Evolutionary conservation across 1,140 invertebrate species (phyloP), one percentile per base, ranked within the genome.

Genomic region (Drosophila setifemur): DNA sequence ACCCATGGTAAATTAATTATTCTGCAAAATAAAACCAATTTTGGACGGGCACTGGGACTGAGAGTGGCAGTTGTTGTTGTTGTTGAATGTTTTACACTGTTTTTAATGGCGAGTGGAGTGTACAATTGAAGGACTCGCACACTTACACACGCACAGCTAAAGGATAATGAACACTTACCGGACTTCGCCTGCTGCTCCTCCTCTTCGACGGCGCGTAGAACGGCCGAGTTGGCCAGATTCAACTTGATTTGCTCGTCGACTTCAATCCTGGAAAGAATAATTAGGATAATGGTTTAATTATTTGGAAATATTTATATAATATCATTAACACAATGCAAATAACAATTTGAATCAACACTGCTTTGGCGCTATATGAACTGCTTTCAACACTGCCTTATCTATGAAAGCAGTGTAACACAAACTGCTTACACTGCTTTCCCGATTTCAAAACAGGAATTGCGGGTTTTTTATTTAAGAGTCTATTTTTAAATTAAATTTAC

Each of bases 211-310:
- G 96, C 95, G 33, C 94, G 92, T 40, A 96, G 91, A 43, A 96
- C 95, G 29, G 95, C 95, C 16, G 95, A 96, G 86, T 96, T 96
- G 73, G 95, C 94, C 72, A 96, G 91, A 91, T 96, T 96, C 23
- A 93, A 90, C 21, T 93, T 64, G 93, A 86, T 81, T 44, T 79
- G 60, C 1, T 85, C 81, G 53, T 85, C 81, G 35, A 85, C 49
- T 75, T 85, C 79, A 55, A 83, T 83, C 79, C 79, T 83, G 18
- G 6, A 83, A 68, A 11, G 8, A 16, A 0, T 0, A 0, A 19
- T 4, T n/a, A n/a, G n/a, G 0, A 12, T 11, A 23, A 25, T 2
- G 0, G 1, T 0, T 6, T 1, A 7, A 7, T 2, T n/a, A 2
- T 35, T 19, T 23, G 14, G 7, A 14, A 9, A n/a, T 6, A 4